phyloP scores from a whole-genome alignment of 53 echinoderm and acorn worm genomes.

The Apostichopus leukothele region DNA sequence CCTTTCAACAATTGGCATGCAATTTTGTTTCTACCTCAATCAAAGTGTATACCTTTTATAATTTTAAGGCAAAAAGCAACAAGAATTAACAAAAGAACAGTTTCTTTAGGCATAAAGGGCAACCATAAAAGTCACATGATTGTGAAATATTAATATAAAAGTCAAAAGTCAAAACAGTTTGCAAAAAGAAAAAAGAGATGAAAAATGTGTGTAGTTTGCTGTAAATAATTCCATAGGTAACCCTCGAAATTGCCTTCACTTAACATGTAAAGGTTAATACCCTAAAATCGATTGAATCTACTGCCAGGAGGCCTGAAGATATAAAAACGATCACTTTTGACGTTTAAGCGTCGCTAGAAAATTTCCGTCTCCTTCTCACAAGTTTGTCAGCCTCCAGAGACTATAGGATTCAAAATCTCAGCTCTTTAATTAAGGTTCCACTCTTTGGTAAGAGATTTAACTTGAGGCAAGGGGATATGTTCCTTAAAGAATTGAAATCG shows the following conservation, averaged over 20 bases:
- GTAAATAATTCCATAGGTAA: not conserved
- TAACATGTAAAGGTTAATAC: constrained; percentile 39
- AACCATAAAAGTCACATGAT: too few relatives aligned
- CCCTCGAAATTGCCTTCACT: not conserved
- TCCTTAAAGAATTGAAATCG: constrained; percentile 24
- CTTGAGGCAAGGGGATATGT: constrained; percentile 19
- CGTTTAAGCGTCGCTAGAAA: constrained; percentile 36
- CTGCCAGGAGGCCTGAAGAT: constrained; percentile 37
- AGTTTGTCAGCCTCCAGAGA: constrained; percentile 31
- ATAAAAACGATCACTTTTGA: constrained; percentile 42
- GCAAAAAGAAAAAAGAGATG: not conserved
- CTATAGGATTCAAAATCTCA: constrained; percentile 24
- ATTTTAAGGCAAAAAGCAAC: too few relatives aligned
- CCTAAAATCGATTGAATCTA: constrained; percentile 32
- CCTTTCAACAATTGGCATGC: too few relatives aligned
- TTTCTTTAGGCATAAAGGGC: too few relatives aligned
- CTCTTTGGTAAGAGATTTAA: not conserved
- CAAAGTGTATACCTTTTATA: too few relatives aligned
- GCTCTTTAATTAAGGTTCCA: constrained; percentile 42
- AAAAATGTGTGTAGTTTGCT: not conserved
- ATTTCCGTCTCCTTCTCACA: constrained; percentile 14
- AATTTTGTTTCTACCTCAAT: too few relatives aligned
- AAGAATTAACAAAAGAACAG: too few relatives aligned
- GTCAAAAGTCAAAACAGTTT: not conserved
- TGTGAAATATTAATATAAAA: too few relatives aligned